phyloP scores from a whole-genome alignment of 2,888 invertebrate species.

The Pristionchus japonicus region DNA sequence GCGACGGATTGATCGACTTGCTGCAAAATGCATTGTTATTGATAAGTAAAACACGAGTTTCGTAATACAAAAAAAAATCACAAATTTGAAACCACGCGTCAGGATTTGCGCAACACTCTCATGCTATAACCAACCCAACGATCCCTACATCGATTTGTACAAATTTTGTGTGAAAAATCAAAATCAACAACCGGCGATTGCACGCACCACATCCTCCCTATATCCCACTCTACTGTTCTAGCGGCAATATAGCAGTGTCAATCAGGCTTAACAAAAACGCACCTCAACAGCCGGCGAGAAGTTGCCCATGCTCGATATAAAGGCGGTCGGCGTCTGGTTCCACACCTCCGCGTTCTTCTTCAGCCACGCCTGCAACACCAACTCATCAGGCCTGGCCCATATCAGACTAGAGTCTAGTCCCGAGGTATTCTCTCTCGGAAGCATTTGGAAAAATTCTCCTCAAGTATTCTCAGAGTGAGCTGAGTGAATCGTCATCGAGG shows the following conservation, averaged over 20 bases:
- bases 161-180: not conserved
- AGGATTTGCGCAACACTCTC: no score
- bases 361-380: slow-evolving; percentile 58
- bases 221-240: no score
- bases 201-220: not conserved
- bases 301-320: slow-evolving; percentile 50
- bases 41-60: no score
- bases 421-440: slow-evolving; percentile 11
- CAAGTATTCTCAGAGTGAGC: slow-evolving; percentile 43
- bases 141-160: no score
- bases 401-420: not conserved
- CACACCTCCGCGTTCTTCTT: slow-evolving; percentile 67
- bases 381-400: not conserved
- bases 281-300: slow-evolving; percentile 51
- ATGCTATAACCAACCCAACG: no score
- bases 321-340: slow-evolving; percentile 64
- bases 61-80: no score
- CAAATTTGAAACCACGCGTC: no score
- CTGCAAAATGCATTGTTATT: not conserved
- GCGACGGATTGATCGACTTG: slow-evolving; percentile 40
- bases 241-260: not conserved
- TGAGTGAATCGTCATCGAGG: slow-evolving; percentile 46
- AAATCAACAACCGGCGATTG: not conserved
- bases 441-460: slow-evolving; percentile 26
- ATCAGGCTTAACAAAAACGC: not conserved